These are phyloP conservation scores for Drosophila algonquin DNA, from an alignment of 2,888 invertebrate genomes.

Conservation along the genomic window DNA sequence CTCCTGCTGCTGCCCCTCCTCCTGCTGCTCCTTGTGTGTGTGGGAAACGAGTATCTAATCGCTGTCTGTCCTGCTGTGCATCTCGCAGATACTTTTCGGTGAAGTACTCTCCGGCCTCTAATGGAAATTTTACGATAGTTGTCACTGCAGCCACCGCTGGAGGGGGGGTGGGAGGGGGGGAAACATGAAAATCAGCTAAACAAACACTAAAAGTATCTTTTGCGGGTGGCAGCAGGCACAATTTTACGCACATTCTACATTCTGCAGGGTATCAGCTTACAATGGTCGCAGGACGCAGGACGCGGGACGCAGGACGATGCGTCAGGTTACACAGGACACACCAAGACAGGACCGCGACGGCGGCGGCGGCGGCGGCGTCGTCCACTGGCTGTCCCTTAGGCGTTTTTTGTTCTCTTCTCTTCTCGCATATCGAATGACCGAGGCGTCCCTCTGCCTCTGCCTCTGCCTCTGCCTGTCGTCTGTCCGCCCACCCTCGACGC, in stretches of 20 bases:
- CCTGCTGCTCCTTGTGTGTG: neutral
- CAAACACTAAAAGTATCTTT: constrained; percentile 56
- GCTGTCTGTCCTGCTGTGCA: neutral
- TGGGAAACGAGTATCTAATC: constrained; percentile 35
- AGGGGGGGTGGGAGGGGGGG: neutral
- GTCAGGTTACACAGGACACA: constrained; percentile 67
- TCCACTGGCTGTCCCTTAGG: constrained; percentile 21
- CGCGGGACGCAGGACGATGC: constrained; percentile 32
- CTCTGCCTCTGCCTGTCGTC: neutral
- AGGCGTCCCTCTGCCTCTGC: too few species aligned
- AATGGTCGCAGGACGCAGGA: constrained; percentile 46
- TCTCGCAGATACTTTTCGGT: constrained; percentile 8
- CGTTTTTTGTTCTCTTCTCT: constrained; percentile 28
- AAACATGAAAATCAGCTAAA: constrained; percentile 28
- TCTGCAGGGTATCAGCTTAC: constrained; percentile 74
- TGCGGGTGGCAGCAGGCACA: constrained; percentile 52
- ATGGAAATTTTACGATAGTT: constrained; percentile 77
- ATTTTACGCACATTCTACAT: constrained; percentile 79
- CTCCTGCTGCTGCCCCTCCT: neutral
- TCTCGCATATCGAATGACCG: constrained; percentile 65
- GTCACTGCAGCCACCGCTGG: constrained; percentile 14
- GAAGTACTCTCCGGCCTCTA: constrained; percentile 45
- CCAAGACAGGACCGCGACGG: too few species aligned
- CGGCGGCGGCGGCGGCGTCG: neutral
- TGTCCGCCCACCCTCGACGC: constrained; percentile 63